Conservation (phyloP, 1,140 invertebrate species). For the Adelges cooleyi region DNA sequence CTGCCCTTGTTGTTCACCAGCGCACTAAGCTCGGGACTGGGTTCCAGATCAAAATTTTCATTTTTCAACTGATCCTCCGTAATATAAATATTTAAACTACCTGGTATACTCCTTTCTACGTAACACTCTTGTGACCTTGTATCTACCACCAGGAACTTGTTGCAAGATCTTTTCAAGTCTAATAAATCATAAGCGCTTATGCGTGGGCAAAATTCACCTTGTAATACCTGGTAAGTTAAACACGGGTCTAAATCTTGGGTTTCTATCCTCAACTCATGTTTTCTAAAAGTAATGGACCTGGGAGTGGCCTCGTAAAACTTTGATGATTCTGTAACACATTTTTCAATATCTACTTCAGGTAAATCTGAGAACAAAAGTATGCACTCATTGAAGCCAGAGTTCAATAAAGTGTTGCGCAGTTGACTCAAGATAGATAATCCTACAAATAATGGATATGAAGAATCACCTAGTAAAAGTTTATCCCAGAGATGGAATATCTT, state of each 20-base stretch:
- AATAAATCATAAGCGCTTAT: slow-evolving; percentile 78
- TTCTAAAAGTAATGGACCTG: slow-evolving; percentile 71
- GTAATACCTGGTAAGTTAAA: slow-evolving; percentile 52
- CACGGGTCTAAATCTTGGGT: slow-evolving; percentile 51
- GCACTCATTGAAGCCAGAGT: slow-evolving; percentile 93
- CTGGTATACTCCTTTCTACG: slow-evolving; percentile 55
- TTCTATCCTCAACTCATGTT: slow-evolving; percentile 47
- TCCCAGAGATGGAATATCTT: slow-evolving; percentile 99
- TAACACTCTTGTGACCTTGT: slow-evolving; percentile 43
- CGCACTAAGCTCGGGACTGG: slow-evolving; percentile 49
- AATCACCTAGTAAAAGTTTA: slow-evolving; percentile 82
- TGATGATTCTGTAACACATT: slow-evolving; percentile 79
- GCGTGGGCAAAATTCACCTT: slow-evolving; percentile 60
- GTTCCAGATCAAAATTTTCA: slow-evolving; percentile 33
- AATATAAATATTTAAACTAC: slow-evolving; percentile 78
- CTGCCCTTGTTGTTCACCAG: slow-evolving; percentile 48
- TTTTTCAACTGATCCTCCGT: slow-evolving; percentile 47
- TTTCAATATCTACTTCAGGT: slow-evolving; percentile 92
- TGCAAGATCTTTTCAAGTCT: slow-evolving; percentile 49
- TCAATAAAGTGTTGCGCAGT: slow-evolving; percentile 67
- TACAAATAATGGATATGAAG: slow-evolving; percentile 88
- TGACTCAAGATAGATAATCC: slow-evolving; percentile 88
- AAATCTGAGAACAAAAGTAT: slow-evolving; percentile 94
- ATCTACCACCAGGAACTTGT: slow-evolving; percentile 63
- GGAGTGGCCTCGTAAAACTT: slow-evolving; percentile 77